These are phyloP conservation scores for Brachyalestes nurse DNA, from an alignment of 2,797 vertebrate species.

Conservation along the genomic window DNA sequence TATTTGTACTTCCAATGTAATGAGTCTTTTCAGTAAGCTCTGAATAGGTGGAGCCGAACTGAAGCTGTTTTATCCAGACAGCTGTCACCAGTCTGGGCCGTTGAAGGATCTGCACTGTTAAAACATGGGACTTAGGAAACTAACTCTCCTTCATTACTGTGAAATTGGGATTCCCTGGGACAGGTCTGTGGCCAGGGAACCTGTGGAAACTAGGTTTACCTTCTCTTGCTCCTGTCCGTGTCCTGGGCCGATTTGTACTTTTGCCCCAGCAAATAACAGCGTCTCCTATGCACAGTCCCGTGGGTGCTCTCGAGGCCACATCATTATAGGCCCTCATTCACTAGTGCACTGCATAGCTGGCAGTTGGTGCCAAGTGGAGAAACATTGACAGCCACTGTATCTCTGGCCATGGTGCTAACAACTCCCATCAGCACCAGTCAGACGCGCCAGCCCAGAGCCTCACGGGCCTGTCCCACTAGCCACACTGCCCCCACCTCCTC, in stretches of 20 bases:
- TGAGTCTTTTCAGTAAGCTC: neutral
- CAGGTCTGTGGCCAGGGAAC: conserved; percentile 14
- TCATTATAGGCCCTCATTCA: conserved; percentile 51
- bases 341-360: conserved; percentile 56
- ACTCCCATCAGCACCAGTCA: conserved; percentile 51
- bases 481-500: neutral
- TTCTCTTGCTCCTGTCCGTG: conserved; percentile 15
- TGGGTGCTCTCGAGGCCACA: conserved; percentile 45
- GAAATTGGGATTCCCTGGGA: conserved; percentile 37
- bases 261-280: conserved; percentile 31
- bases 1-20: neutral
- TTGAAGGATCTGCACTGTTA: conserved; percentile 26
- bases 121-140: conserved; percentile 25
- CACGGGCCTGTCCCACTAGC: neutral
- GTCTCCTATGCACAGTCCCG: conserved; percentile 21
- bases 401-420: conserved; percentile 54
- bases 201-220: conserved; percentile 38
- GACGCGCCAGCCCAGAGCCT: conserved; percentile 39
- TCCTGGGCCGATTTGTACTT: conserved; percentile 19
- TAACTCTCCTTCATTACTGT: conserved; percentile 36
- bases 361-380: conserved; percentile 50
- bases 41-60: neutral
- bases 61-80: conserved; percentile 9
- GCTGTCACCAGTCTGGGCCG: neutral
- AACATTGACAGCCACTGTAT: conserved; percentile 57